Percentiles rank a stretch among this genome's conserved stretches.
Evolutionary conservation across 1,140 invertebrate species (phyloP).

Genomic region (Sitobion miscanthi): DNA sequence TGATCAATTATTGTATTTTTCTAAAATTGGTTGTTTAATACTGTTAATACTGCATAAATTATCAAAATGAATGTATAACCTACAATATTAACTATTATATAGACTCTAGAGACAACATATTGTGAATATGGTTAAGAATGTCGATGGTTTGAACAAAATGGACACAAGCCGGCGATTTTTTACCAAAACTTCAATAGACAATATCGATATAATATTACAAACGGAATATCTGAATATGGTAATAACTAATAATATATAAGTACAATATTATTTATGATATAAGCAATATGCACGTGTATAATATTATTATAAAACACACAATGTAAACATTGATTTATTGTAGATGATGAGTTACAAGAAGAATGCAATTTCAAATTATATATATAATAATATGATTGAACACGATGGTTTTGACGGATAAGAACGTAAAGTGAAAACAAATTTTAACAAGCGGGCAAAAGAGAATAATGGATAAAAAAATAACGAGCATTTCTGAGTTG

Average conservation of each 20-base stretch:
- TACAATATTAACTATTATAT: too few species aligned
- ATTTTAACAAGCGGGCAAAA: neutral
- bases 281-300: neutral
- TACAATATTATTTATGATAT: neutral
- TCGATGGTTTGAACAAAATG: neutral
- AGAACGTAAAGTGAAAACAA: neutral
- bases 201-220: neutral
- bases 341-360: neutral
- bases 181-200: neutral
- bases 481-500: neutral
- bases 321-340: neutral
- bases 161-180: neutral
- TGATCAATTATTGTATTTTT: too few species aligned
- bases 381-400: neutral
- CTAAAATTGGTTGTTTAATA: too few species aligned
- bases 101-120: neutral
- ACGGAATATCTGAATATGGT: neutral
- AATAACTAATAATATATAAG: neutral
- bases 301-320: neutral
- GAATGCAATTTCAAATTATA: neutral
- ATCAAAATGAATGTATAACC: too few species aligned
- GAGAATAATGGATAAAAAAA: slow-evolving; percentile 19
- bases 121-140: neutral
- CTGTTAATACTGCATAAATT: too few species aligned
- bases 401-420: neutral